Percentiles rank a stretch among this genome's conserved stretches.
phyloP scores from a whole-genome alignment of 2,888 invertebrate genomes.

The Cephonodes hylas region DNA sequence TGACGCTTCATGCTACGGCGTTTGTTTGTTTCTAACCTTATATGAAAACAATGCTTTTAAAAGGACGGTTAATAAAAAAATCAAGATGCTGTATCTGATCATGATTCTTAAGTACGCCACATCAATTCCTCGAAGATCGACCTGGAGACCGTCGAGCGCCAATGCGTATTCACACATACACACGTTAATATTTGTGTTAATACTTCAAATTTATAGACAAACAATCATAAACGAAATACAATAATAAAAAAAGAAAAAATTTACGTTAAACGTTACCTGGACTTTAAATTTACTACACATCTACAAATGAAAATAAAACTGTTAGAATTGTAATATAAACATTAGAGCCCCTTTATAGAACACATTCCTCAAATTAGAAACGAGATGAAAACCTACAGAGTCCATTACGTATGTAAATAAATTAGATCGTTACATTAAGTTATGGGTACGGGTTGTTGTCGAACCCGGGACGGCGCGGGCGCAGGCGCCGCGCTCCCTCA shows the following conservation, averaged over 20 bases:
- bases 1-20: conserved; percentile 54
- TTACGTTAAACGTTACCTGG: too few relatives aligned
- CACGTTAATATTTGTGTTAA: too few relatives aligned
- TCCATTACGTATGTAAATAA: conserved; percentile 28
- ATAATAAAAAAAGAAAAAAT: too few relatives aligned
- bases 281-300: background rate
- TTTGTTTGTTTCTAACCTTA: conserved; percentile 55
- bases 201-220: too few relatives aligned
- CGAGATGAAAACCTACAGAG: background rate
- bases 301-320: background rate
- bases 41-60: background rate
- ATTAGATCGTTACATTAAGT: conserved; percentile 42
- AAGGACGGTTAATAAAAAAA: too few relatives aligned
- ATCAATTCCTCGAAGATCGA: too few relatives aligned
- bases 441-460: conserved; percentile 28
- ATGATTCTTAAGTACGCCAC: too few relatives aligned
- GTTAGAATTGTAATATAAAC: background rate
- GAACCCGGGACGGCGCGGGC: conserved; percentile 9
- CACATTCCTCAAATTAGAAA: conserved; percentile 4
- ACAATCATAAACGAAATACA: too few relatives aligned
- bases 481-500: conserved; percentile 33
- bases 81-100: too few relatives aligned
- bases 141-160: too few relatives aligned
- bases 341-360: background rate
- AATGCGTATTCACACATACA: too few relatives aligned